These are phyloP conservation scores for Protaetia brevitarsis DNA, from an alignment of 1,140 invertebrate genomes.

Conservation along the genomic window DNA sequence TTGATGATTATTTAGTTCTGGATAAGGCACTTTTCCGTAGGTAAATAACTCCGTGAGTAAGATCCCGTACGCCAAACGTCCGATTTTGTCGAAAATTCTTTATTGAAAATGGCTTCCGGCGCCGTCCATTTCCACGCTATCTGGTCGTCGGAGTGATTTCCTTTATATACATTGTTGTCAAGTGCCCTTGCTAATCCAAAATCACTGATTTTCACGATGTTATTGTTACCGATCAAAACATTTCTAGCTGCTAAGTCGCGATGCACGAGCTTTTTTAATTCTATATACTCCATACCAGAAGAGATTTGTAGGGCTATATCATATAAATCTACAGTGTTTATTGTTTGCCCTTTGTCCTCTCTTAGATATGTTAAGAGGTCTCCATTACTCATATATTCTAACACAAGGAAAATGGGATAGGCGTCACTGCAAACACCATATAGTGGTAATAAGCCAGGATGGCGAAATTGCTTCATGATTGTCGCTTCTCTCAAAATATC, in stretches of 20 bases:
- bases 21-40: slow-evolving; percentile 79
- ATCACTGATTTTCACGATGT: slow-evolving; percentile 84
- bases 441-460: not conserved
- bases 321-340: not conserved
- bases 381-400: not conserved
- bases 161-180: slow-evolving; percentile 67
- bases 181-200: slow-evolving; percentile 78
- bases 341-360: not conserved
- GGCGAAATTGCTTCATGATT: slow-evolving; percentile 1
- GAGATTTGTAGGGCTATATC: slow-evolving; percentile 72
- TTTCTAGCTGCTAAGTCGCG: slow-evolving; percentile 89
- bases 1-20: slow-evolving; percentile 61
- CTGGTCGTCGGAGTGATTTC: slow-evolving; percentile 72
- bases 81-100: slow-evolving; percentile 89
- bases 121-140: slow-evolving; percentile 82
- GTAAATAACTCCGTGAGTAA: slow-evolving; percentile 92
- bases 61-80: slow-evolving; percentile 95
- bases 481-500: not conserved
- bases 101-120: slow-evolving; percentile 82
- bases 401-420: not conserved
- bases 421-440: not conserved
- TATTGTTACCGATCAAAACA: slow-evolving; percentile 72
- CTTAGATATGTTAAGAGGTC: not conserved
- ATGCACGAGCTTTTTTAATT: slow-evolving; percentile 75
- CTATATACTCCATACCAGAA: slow-evolving; percentile 79